Base-by-base conservation (phyloP, 2,113 vertebrate genomes). In the Columba janthina region DNA sequence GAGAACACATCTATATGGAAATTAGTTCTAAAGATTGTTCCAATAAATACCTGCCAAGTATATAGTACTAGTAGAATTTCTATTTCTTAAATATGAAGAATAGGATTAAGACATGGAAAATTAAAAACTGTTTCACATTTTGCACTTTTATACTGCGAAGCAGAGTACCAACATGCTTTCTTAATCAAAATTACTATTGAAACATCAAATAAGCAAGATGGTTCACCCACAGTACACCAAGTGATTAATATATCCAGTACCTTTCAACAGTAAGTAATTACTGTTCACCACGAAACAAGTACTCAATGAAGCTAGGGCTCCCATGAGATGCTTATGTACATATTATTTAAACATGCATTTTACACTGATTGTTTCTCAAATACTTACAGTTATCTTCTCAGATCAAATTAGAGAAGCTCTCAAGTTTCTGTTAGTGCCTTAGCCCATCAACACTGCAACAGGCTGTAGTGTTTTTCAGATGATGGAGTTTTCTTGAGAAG, bases 1-100 rank as follows among this genome's bases (percentile, higher is more conserved):
- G 31, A 80, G 71, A 94, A 75, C 36, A 85, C 51, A 78, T 56
- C 26, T 83, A 34, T 64, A 94, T 42, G 34, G 73, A 96, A 97
- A 96, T 78, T 25, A 10, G 6, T 46, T 73, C 31, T 62, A 67
- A 73, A 62, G 20, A 50, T 2, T 50, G 51, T 60, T 89, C 31
- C 34, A 84, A 69, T 67, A 88, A 94, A 62, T 89, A 88, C 38
- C 28, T 72, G 51, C 12, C 12, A 11, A 73, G 10, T 75, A 32
- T 18, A 25, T 8, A 31, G 22, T 28, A 81, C 19, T 21, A 14
- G 12, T 73, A 65, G 26, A 86, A 57, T 56, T 72, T 75, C 6
- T 73, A 42, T 57, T 79, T 78, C 61, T 78, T 70, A 50, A 76
- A 80, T 74, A 92, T 28, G 28, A 74, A 74, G 26, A 73, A 36